Percentiles rank a stretch among this genome's conserved stretches.
These are phyloP conservation scores for Tetrao urogallus DNA, from an alignment of 2,113 vertebrate species.

Conservation along the genomic window DNA sequence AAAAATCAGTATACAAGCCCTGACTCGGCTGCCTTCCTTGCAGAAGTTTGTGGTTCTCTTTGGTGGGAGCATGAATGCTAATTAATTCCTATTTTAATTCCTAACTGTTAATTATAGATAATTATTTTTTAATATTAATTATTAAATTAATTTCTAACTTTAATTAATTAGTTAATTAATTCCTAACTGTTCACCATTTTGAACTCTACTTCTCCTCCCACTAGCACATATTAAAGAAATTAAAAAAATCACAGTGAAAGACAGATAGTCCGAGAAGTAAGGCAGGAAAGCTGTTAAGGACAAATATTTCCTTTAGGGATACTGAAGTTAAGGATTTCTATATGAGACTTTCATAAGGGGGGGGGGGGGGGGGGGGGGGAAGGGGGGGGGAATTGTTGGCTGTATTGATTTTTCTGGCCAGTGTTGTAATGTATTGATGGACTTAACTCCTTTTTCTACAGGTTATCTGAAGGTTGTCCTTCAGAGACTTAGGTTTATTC, in stretches of 20 bases:
- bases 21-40: not conserved
- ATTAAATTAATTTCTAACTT: too few species aligned
- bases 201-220: not conserved
- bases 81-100: too few species aligned
- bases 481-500: not conserved
- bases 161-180: too few species aligned
- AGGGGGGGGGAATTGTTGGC: too few species aligned
- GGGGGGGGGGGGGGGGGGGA: too few species aligned
- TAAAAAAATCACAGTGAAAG: not conserved
- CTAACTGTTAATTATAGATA: too few species aligned
- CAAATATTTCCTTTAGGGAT: not conserved
- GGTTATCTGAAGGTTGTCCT: not conserved
- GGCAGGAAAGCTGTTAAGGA: not conserved
- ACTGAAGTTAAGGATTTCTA: not conserved
- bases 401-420: not conserved
- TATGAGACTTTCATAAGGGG: not conserved
- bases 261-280: not conserved
- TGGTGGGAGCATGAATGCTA: not conserved
- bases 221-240: not conserved
- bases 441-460: not conserved
- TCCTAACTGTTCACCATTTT: not conserved
- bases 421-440: not conserved
- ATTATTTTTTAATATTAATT: too few species aligned
- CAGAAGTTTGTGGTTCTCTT: not conserved
- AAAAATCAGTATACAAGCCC: fast-evolving